Evolutionary conservation across 2,888 invertebrate species (phyloP).

Genomic region (Volucella zonaria): DNA sequence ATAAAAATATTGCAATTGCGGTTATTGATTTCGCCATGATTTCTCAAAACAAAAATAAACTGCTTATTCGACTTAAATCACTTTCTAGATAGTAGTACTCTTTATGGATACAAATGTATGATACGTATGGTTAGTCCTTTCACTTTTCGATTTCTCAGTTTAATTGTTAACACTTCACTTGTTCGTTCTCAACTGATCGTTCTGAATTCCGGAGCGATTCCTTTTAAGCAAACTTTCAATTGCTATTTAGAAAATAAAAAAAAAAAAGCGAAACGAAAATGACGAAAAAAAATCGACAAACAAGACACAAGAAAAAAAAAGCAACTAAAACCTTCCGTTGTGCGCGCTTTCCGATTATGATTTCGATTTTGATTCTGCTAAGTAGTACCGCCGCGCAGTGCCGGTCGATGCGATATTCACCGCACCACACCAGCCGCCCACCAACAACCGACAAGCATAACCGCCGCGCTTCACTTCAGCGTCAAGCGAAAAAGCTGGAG

Average conservation of each 20-base stretch:
- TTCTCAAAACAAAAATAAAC: background rate
- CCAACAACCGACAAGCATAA: conserved; percentile 12
- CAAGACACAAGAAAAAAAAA: conserved; percentile 10
- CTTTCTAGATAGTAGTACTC: too few species aligned
- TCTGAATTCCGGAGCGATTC: conserved; percentile 76
- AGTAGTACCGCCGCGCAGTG: background rate
- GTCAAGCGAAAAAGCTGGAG: conserved; percentile 30
- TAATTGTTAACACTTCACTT: conserved; percentile 75
- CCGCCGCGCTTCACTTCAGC: conserved; percentile 67
- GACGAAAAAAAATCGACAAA: too few species aligned
- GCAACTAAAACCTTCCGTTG: conserved; percentile 35
- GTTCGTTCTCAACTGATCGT: conserved; percentile 77
- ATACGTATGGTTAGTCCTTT: conserved; percentile 3
- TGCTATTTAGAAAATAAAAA: conserved; percentile 60
- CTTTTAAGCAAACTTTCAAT: conserved; percentile 77
- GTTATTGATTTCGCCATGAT: conserved; percentile 48
- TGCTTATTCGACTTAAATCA: too few species aligned
- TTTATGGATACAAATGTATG: too few species aligned
- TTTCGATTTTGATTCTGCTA: conserved; percentile 64
- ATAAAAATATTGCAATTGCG: conserved; percentile 68
- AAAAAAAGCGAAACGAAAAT: background rate
- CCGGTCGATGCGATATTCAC: conserved; percentile 12
- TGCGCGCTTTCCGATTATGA: conserved; percentile 69
- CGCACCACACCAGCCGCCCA: conserved; percentile 24
- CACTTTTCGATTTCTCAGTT: conserved; percentile 20